Conservation (phyloP, 2,113 vertebrate species). For the Gorsachius goisagi region DNA sequence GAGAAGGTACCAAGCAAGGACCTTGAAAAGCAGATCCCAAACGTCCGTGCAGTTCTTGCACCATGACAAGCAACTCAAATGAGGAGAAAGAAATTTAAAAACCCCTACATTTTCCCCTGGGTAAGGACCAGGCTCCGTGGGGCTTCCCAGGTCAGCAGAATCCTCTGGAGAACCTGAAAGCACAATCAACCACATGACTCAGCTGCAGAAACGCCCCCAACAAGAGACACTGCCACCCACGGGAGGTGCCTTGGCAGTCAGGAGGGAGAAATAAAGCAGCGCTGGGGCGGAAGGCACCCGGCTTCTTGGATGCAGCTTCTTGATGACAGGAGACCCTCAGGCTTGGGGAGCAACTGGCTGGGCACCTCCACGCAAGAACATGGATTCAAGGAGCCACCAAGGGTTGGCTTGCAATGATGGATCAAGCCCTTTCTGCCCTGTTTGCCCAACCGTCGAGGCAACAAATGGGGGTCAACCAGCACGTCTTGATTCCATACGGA, state of each 20-base stretch:
- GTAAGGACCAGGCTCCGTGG: neutral
- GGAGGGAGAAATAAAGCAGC: neutral
- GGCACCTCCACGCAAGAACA: neutral
- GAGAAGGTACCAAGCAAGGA: neutral
- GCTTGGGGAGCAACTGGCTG: neutral
- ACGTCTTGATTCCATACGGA: accelerated
- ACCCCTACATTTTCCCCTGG: neutral
- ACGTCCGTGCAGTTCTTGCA: neutral
- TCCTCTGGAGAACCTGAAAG: neutral
- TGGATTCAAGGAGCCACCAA: neutral
- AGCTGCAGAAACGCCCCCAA: neutral
- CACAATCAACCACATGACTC: neutral
- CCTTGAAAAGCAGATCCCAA: neutral
- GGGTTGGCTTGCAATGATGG: neutral
- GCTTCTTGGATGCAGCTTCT: neutral
- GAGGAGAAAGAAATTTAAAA: neutral
- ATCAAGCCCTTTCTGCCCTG: neutral
- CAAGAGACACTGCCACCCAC: neutral
- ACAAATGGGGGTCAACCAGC: neutral
- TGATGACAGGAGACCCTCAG: too few relatives aligned
- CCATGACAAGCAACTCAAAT: neutral
- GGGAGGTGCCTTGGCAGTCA: neutral
- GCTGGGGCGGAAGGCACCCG: neutral
- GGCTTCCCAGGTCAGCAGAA: neutral
- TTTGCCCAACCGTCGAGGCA: too few relatives aligned